Percentiles rank a stretch among this genome's conserved stretches.
These are phyloP conservation scores for Aleiodes leptofemur DNA, from an alignment of 2,888 invertebrate species.

Conservation along the genomic window DNA sequence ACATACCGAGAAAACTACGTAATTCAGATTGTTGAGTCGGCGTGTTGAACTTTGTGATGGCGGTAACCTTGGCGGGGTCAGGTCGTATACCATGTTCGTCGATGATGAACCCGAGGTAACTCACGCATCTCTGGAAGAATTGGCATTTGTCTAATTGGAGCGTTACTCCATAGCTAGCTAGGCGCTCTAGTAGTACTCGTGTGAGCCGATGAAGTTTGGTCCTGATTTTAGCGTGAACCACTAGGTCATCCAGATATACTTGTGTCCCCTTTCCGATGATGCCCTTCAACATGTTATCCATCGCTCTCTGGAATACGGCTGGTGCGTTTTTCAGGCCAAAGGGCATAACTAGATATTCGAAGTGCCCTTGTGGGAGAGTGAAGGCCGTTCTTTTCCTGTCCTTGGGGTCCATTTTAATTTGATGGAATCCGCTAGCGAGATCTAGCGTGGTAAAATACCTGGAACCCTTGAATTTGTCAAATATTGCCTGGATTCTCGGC, in stretches of 20 bases:
- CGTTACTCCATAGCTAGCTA: background rate
- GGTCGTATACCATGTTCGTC: slow-evolving; percentile 3
- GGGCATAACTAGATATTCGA: background rate
- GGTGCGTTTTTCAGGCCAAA: no score
- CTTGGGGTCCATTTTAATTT: no score
- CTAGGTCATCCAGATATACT: slow-evolving; percentile 2
- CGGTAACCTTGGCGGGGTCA: background rate
- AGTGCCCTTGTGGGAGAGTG: background rate
- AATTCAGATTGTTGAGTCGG: slow-evolving; percentile 5
- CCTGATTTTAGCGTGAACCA: slow-evolving; percentile 1
- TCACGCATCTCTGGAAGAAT: background rate
- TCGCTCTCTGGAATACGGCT: slow-evolving; percentile 4
- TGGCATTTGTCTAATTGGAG: background rate
- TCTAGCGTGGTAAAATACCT: background rate
- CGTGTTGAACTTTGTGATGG: background rate
- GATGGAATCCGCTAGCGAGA: slow-evolving; percentile 1
- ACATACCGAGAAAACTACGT: background rate
- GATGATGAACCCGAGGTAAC: slow-evolving; percentile 4
- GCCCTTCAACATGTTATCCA: slow-evolving; percentile 5
- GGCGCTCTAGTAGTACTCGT: background rate
- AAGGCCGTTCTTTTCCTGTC: background rate
- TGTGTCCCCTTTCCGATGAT: background rate
- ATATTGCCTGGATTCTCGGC: no score
- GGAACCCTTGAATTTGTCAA: slow-evolving; percentile 4
- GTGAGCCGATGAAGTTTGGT: background rate